phyloP scores from a whole-genome alignment of 1,140 invertebrate species.

The Bombyx mandarina region DNA sequence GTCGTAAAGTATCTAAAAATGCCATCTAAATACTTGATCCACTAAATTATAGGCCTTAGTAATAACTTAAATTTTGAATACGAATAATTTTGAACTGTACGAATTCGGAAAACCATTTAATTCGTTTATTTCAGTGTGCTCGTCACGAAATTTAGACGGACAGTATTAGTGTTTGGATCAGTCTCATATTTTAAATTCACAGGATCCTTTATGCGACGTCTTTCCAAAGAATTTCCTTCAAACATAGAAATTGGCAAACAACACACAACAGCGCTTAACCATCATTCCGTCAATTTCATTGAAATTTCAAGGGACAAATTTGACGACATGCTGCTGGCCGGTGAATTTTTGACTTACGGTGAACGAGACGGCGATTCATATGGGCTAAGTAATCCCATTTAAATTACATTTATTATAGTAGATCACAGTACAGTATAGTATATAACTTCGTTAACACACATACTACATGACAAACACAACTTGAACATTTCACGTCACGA shows the following conservation, averaged over 20 bases:
- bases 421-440: not conserved
- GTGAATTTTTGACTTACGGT: conserved; percentile 55
- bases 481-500: not conserved
- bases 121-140: no score
- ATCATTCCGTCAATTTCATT: conserved; percentile 33
- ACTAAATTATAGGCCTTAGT: no score
- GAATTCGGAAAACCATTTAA: no score
- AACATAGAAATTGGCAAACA: conserved; percentile 36
- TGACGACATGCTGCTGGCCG: conserved; percentile 52
- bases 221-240: conserved; percentile 35
- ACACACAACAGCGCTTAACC: conserved; percentile 47
- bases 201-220: conserved; percentile 44
- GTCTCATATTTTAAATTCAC: not conserved
- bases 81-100: no score
- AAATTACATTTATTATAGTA: not conserved
- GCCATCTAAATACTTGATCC: no score
- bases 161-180: no score
- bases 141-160: no score
- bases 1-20: no score
- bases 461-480: not conserved
- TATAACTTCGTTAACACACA: not conserved
- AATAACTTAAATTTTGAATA: no score
- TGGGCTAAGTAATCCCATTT: conserved; percentile 41
- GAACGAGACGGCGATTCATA: conserved; percentile 58
- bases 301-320: conserved; percentile 40